Conservation (phyloP, 2,888 invertebrate species). For the Lithophane socia region DNA sequence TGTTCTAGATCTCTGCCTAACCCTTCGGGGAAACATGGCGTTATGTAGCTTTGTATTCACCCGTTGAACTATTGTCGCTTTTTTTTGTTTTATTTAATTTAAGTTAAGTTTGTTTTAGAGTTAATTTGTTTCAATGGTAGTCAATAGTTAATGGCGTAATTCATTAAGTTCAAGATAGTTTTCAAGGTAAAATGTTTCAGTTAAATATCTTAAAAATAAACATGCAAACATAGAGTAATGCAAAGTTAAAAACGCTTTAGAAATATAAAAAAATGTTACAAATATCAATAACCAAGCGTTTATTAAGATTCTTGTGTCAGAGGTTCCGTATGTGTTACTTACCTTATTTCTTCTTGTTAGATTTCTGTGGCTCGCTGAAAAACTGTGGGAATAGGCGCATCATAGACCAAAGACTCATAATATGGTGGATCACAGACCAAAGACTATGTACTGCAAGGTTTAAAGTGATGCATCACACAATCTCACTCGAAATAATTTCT, state of each 20-base stretch:
- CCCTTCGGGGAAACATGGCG: too few species aligned
- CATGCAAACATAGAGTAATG: slow-evolving; percentile 55
- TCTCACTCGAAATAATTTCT: background rate
- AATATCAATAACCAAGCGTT: slow-evolving; percentile 51
- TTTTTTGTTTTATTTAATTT: background rate
- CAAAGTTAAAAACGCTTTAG: slow-evolving; percentile 56
- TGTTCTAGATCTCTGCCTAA: too few species aligned
- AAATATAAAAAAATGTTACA: background rate
- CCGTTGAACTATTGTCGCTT: slow-evolving; percentile 21
- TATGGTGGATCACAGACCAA: slow-evolving; percentile 2
- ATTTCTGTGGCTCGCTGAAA: slow-evolving; percentile 17
- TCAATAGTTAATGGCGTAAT: slow-evolving; percentile 14
- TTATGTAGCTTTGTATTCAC: background rate
- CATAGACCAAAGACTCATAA: background rate
- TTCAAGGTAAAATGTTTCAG: slow-evolving; percentile 6
- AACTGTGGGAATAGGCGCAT: background rate
- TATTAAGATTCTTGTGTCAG: background rate
- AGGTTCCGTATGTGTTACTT: slow-evolving; percentile 43
- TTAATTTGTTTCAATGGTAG: background rate
- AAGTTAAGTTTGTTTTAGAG: background rate
- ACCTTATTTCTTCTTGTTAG: slow-evolving; percentile 45
- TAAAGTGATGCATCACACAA: background rate
- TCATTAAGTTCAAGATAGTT: background rate
- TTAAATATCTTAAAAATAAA: slow-evolving; percentile 28
- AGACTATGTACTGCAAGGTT: background rate